A percentile compares a stretch with the other conserved stretches of the same genome.
phyloP scores from a whole-genome alignment of 2,113 vertebrate genomes.

The Hyla sarda region DNA sequence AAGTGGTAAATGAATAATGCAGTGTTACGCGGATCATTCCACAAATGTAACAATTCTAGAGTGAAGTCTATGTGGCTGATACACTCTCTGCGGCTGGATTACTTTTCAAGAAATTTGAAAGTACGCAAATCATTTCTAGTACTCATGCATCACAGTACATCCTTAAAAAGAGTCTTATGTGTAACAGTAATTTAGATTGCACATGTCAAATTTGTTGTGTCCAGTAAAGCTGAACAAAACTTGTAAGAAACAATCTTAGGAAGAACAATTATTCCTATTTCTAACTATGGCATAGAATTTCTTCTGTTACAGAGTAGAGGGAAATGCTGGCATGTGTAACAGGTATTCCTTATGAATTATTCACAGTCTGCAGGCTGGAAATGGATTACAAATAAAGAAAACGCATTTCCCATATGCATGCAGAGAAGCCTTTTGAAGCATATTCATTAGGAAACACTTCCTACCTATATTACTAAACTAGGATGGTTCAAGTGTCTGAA shows the following conservation, averaged over 20 bases:
- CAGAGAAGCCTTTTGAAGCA: conserved; percentile 29
- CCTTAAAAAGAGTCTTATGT: conserved; percentile 19
- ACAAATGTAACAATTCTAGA: conserved; percentile 27
- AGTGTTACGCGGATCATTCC: conserved; percentile 28
- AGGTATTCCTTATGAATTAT: conserved; percentile 55
- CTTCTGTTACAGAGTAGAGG: conserved; percentile 15
- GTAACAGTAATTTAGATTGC: conserved; percentile 40
- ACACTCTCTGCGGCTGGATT: neutral
- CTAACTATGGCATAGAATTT: conserved; percentile 45
- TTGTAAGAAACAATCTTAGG: conserved; percentile 47
- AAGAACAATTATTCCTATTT: conserved; percentile 43
- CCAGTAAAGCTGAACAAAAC: conserved; percentile 56
- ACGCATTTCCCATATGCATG: conserved; percentile 33
- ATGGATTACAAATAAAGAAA: conserved; percentile 50
- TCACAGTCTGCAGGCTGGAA: conserved; percentile 41
- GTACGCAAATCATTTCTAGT: conserved; percentile 11
- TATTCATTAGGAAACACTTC: conserved; percentile 37
- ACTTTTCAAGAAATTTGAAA: conserved; percentile 44
- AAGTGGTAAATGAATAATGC: conserved; percentile 40
- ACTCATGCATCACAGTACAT: conserved; percentile 24
- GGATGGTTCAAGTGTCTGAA: conserved; percentile 11
- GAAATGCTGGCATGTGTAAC: conserved; percentile 47
- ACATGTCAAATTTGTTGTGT: conserved; percentile 52
- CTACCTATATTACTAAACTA: conserved; percentile 13
- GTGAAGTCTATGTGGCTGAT: conserved; percentile 3